Evolutionary conservation across 2,113 vertebrate species (phyloP).

Genomic region (Rhinogobius similis): DNA sequence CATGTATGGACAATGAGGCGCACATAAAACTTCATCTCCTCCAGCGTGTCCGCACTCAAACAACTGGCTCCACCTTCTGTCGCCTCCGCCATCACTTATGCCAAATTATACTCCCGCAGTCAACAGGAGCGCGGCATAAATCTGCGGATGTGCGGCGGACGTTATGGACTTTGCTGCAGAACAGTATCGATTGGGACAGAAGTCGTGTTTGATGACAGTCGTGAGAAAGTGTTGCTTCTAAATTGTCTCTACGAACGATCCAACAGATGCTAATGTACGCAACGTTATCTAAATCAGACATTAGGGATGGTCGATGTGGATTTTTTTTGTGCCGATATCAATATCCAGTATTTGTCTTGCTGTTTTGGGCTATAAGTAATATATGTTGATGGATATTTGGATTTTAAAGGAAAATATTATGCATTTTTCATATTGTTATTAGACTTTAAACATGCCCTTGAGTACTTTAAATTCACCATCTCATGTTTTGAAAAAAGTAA

Average conservation of each 20-base stretch:
- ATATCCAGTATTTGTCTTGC: no score
- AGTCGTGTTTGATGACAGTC: not conserved
- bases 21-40: slow-evolving; percentile 61
- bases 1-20: slow-evolving; percentile 60
- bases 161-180: not conserved
- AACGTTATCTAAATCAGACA: no score
- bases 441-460: no score
- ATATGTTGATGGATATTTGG: no score
- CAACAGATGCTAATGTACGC: no score
- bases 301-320: no score
- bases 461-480: no score
- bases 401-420: no score
- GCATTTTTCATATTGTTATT: no score
- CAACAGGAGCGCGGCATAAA: not conserved
- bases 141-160: not conserved
- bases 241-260: not conserved
- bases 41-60: slow-evolving; percentile 47
- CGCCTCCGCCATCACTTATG: slow-evolving; percentile 23
- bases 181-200: not conserved
- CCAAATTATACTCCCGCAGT: slow-evolving; percentile 10
- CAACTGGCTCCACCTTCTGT: slow-evolving; percentile 52
- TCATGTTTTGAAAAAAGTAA: no score
- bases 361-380: no score
- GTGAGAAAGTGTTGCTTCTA: not conserved
- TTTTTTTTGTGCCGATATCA: no score